Percentiles rank a stretch among this genome's conserved stretches.
phyloP scores from a whole-genome alignment of 2,797 vertebrate species.

The Premnoplex brunnescens region DNA sequence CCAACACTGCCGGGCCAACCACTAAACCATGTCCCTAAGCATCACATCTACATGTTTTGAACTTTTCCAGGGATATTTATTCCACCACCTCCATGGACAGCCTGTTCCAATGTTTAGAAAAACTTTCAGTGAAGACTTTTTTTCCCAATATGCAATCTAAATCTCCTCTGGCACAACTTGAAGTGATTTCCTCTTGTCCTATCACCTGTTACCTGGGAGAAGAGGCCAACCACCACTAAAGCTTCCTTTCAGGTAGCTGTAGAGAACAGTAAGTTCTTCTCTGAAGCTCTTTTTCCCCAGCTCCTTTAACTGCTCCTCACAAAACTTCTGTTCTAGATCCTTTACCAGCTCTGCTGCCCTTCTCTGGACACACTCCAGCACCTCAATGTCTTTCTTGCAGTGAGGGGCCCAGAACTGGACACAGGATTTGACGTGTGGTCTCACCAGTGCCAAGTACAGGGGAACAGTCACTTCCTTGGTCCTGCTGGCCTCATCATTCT shows the following conservation, averaged over 20 bases:
- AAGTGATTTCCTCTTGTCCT: neutral
- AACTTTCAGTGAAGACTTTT: neutral
- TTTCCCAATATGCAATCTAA: neutral
- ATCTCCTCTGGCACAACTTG: neutral
- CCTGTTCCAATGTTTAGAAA: neutral
- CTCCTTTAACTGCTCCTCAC: neutral
- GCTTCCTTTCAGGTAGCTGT: neutral
- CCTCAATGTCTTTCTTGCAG: neutral
- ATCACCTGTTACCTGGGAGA: neutral
- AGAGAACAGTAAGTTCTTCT: neutral
- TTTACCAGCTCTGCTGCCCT: neutral
- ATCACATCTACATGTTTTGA: neutral
- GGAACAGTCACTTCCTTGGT: neutral
- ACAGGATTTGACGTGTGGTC: accelerated
- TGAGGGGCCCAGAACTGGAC: neutral
- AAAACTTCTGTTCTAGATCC: neutral
- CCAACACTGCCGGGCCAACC: neutral
- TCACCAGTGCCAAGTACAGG: neutral
- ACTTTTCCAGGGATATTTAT: neutral
- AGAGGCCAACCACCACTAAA: neutral
- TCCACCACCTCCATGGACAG: neutral
- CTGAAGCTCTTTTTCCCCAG: neutral
- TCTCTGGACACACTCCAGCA: neutral
- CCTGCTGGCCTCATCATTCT: neutral
- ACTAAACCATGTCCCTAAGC: neutral